Evolutionary conservation across 2,797 vertebrate genomes (phyloP).

Genomic region (Halcyon badia): DNA sequence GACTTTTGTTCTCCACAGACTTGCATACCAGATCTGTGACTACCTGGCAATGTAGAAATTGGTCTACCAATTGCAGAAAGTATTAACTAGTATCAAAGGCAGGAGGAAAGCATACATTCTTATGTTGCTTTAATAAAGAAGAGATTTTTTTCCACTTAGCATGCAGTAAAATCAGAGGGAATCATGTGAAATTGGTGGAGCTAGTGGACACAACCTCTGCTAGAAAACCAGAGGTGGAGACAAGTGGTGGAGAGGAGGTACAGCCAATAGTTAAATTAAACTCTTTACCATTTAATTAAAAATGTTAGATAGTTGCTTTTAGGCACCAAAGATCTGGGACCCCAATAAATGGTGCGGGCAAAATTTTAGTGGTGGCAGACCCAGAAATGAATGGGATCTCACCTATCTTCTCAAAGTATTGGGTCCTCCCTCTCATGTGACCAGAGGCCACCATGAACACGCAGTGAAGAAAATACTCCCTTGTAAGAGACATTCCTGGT

Average conservation of each 20-base stretch:
- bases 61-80: background rate
- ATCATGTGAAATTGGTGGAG: background rate
- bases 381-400: background rate
- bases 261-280: background rate
- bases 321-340: background rate
- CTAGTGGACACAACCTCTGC: background rate
- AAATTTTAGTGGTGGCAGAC: background rate
- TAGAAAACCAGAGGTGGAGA: background rate
- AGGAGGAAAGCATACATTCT: background rate
- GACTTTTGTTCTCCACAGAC: background rate
- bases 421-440: background rate
- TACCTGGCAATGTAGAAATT: background rate
- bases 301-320: background rate
- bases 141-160: background rate
- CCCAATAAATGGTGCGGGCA: background rate
- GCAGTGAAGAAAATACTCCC: background rate
- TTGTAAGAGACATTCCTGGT: background rate
- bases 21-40: background rate
- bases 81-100: background rate
- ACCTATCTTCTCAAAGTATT: background rate
- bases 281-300: background rate
- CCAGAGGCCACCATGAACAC: background rate
- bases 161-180: background rate
- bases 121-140: background rate
- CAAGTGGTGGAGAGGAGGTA: background rate